Evolutionary conservation across 2,888 invertebrate species (phyloP).

Genomic region (Orthosia gracilis): DNA sequence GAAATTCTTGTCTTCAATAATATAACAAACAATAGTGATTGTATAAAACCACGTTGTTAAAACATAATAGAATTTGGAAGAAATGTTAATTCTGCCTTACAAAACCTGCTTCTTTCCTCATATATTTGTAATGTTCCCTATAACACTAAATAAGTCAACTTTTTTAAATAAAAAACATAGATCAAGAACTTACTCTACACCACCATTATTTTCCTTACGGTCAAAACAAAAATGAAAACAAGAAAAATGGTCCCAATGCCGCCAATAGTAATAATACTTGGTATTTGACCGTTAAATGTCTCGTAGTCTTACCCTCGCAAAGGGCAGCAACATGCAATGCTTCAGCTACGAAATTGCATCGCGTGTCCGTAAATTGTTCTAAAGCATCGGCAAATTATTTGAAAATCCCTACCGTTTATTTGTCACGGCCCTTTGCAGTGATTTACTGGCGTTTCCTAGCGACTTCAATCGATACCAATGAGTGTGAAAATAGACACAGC

Average conservation of each 20-base stretch:
- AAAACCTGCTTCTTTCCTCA: no score
- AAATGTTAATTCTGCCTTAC: no score
- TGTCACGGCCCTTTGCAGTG: slow-evolving; percentile 70
- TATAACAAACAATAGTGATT: no score
- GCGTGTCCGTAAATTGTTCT: slow-evolving; percentile 80
- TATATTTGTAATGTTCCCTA: no score
- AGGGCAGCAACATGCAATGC: slow-evolving; percentile 77
- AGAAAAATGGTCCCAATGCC: slow-evolving; percentile 60
- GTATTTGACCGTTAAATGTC: slow-evolving; percentile 78
- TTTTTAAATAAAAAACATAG: no score
- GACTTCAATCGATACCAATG: slow-evolving; percentile 50
- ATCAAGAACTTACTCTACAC: neutral
- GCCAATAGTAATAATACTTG: slow-evolving; percentile 70
- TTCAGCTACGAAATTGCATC: slow-evolving; percentile 78
- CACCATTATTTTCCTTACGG: slow-evolving; percentile 16
- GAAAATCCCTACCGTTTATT: slow-evolving; percentile 75
- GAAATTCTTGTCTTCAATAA: no score
- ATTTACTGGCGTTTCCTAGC: slow-evolving; percentile 66
- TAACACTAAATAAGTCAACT: no score
- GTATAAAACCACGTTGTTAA: no score
- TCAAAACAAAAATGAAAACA: slow-evolving; percentile 47
- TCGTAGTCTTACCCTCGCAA: slow-evolving; percentile 70
- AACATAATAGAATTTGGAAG: no score
- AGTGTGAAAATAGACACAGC: slow-evolving; percentile 45
- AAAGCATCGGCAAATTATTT: slow-evolving; percentile 78